Evolutionary conservation across 2,113 vertebrate genomes (phyloP), one percentile per base, ranked within the genome.

Genomic region (Phalacrocorax carbo): DNA sequence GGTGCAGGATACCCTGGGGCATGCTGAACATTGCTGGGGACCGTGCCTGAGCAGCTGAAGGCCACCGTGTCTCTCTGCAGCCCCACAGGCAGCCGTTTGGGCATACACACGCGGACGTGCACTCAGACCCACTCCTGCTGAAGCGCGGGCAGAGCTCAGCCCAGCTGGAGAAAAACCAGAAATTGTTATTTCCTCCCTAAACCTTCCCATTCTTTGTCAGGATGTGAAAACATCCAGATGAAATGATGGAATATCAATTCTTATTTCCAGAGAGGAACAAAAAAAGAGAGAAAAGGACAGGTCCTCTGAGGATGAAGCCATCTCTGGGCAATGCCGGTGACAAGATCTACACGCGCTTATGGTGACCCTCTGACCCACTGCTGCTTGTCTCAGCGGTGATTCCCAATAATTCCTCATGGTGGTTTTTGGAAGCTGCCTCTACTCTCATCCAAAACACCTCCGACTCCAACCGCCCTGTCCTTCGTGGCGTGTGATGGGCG

Each of bases 391-490:
- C 66, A 13, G 55, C 66, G 26, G 16, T 5, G 51, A 25, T n/a
- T 76, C 54, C 13, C 22, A 18, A 0, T 17, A 26, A 25, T 40
- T 27, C 44, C 52, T 71, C 26, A 5, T 17, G 27, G 7, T 10
- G 72, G 2, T 13, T 72, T 94, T 80, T 32, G 40, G 69, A 65
- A 84, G 20, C 52, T 10, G 3, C 40, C 46, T 73, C 34, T 52
- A 1, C 36, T 27, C 73, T n/a, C 58, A 81, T 22, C 34, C 2
- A 4, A 57, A 64, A 54, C 14, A 6, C 8, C 32, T 46, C 76
- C 1, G 1, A 9, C 48, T 77, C 29, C 1, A 2, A 42, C 10
- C 20, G 15, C 54, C 14, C 62, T 11, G 15, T 9, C 20, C 27
- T 36, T 40, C 3, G 9, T 52, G 55, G 52, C 2, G 7, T 57